Evolutionary conservation across 2,888 invertebrate genomes (phyloP).

Genomic region (Polyommatus icarus): DNA sequence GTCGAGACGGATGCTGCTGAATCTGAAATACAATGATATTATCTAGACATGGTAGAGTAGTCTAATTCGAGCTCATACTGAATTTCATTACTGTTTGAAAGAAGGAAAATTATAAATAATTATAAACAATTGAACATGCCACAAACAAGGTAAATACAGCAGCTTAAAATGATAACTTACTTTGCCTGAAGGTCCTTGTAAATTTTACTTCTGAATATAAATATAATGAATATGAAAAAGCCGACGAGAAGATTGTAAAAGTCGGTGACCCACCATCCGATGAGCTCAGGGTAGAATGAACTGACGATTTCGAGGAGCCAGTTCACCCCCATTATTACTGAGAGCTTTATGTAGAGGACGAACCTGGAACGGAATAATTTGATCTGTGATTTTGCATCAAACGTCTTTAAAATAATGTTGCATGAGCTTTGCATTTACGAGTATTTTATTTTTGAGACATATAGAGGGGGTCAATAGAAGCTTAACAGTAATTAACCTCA

Average conservation of each 20-base stretch:
- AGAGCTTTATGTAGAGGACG: conserved; percentile 64
- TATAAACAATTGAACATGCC: no score
- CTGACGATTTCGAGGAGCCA: conserved; percentile 68
- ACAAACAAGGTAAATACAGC: not conserved
- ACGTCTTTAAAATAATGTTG: no score
- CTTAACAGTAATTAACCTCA: no score
- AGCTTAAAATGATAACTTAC: conserved; percentile 45
- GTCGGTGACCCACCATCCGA: conserved; percentile 57
- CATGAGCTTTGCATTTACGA: no score
- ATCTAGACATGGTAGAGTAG: no score
- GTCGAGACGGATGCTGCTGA: no score
- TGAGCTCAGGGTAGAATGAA: conserved; percentile 49
- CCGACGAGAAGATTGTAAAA: conserved; percentile 65
- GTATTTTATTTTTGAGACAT: no score
- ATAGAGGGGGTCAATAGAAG: no score
- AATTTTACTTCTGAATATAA: conserved; percentile 65
- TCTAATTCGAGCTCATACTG: no score
- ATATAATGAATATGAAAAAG: conserved; percentile 64
- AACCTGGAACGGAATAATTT: conserved; percentile 49
- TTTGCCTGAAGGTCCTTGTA: conserved; percentile 51
- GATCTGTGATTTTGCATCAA: not conserved
- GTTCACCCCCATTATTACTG: conserved; percentile 68
- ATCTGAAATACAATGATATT: no score
- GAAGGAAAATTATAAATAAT: no score
- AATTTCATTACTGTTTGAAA: no score